These are phyloP conservation scores for Psephotus haematonotus DNA, from an alignment of 2,113 vertebrate genomes.

Conservation along the genomic window DNA sequence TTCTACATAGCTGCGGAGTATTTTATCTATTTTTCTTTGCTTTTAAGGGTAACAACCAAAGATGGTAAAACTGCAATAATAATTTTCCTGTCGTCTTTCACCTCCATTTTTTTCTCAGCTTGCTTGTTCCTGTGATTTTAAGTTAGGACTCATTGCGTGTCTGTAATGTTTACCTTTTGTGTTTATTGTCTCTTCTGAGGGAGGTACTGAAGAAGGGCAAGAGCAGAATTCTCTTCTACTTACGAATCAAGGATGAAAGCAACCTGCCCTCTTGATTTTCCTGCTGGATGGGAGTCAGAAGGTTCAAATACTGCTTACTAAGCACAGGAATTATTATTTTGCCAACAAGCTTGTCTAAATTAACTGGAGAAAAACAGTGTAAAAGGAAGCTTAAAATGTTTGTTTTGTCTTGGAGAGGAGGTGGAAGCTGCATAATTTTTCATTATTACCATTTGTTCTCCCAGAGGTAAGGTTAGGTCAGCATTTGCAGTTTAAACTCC, in stretches of 20 bases:
- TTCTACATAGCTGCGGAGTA: background rate
- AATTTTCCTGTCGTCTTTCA: background rate
- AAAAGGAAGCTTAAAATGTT: slow-evolving; percentile 5
- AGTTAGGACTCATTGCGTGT: background rate
- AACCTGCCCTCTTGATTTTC: background rate
- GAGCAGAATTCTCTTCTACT: background rate
- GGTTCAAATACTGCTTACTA: background rate
- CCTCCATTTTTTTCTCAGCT: background rate
- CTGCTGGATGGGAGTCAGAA: background rate
- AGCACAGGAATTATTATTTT: slow-evolving; percentile 2
- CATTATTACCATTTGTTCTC: background rate
- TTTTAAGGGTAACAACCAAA: background rate
- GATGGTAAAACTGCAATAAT: background rate
- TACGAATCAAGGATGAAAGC: background rate
- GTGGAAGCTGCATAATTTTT: slow-evolving; percentile 21
- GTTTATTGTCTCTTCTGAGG: background rate
- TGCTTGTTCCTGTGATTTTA: background rate
- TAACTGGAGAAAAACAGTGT: background rate
- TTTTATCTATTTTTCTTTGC: background rate
- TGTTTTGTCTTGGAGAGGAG: background rate
- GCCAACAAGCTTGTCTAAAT: background rate
- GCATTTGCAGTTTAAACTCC: slow-evolving; percentile 12
- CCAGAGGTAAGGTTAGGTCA: slow-evolving; percentile 27
- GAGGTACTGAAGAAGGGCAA: background rate
- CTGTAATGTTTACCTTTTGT: background rate